These are phyloP conservation scores for Anastrepha ludens DNA, from an alignment of 1,140 invertebrate genomes.

Conservation along the genomic window DNA sequence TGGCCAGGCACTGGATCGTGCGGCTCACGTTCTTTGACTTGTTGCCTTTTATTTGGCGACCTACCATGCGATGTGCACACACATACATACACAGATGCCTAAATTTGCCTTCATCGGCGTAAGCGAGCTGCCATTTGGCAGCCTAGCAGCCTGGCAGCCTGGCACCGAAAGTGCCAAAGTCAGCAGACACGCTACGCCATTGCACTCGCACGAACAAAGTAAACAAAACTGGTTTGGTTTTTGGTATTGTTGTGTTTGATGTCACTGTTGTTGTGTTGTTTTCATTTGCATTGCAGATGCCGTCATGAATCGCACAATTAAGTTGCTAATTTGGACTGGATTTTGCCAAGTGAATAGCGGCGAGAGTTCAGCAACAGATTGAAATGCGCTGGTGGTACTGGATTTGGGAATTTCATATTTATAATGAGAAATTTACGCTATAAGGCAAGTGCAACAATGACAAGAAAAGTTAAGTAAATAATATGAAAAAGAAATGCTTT, in stretches of 20 bases:
- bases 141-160: no score
- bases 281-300: constrained; percentile 20
- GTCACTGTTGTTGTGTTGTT: neutral
- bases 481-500: no score
- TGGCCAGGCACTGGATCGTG: neutral
- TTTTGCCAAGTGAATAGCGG: neutral
- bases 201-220: neutral
- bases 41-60: constrained; percentile 28
- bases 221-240: neutral
- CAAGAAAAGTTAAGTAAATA: no score
- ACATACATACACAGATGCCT: neutral
- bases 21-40: constrained; percentile 18
- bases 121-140: constrained; percentile 4
- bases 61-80: neutral
- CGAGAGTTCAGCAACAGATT: neutral
- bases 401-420: neutral
- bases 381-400: neutral
- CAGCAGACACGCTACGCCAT: neutral
- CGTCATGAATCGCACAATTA: constrained; percentile 40
- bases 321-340: constrained; percentile 6
- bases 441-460: no score
- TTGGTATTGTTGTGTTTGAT: neutral
- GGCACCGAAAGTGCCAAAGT: neutral
- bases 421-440: no score
- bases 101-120: constrained; percentile 5